phyloP scores from a whole-genome alignment of 2,888 invertebrate species.

The Cybosia mesomella region DNA sequence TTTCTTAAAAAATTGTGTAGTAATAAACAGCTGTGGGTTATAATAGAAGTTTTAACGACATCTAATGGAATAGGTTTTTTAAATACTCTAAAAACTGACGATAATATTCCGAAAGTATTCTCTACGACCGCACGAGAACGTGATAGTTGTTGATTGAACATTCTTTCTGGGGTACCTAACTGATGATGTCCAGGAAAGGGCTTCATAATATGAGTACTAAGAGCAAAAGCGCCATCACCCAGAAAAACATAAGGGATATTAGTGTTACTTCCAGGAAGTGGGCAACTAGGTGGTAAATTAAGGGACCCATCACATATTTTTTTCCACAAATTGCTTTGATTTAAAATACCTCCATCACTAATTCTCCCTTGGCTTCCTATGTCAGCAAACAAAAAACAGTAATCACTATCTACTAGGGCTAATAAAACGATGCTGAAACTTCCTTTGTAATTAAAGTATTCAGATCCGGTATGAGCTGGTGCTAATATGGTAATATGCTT shows the following conservation, averaged over 20 bases:
- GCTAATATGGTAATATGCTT: conserved; percentile 24
- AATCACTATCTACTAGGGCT: conserved; percentile 33
- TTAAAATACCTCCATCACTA: conserved; percentile 41
- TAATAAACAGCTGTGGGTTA: conserved; percentile 13
- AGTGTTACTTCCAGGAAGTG: neutral
- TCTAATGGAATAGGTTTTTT: conserved; percentile 12
- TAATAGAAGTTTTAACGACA: conserved; percentile 7
- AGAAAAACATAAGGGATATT: conserved; percentile 14
- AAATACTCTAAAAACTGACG: conserved; percentile 15
- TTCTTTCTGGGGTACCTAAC: conserved; percentile 11
- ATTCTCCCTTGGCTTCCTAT: conserved; percentile 56
- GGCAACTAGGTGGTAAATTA: conserved; percentile 8
- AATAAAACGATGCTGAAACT: conserved; percentile 32
- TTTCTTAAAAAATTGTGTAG: conserved; percentile 37
- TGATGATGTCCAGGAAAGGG: conserved; percentile 14
- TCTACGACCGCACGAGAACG: conserved; percentile 12
- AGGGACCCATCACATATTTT: conserved; percentile 26
- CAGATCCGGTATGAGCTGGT: conserved; percentile 18
- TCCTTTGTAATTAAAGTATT: conserved; percentile 35
- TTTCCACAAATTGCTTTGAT: conserved; percentile 38
- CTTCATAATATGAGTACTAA: conserved; percentile 13
- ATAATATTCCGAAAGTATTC: conserved; percentile 7
- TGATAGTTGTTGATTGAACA: conserved; percentile 15
- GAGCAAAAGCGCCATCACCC: conserved; percentile 20
- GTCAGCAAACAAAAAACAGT: conserved; percentile 56